Conservation (phyloP, 2,797 vertebrate genomes). For the Acanthornis magna region DNA sequence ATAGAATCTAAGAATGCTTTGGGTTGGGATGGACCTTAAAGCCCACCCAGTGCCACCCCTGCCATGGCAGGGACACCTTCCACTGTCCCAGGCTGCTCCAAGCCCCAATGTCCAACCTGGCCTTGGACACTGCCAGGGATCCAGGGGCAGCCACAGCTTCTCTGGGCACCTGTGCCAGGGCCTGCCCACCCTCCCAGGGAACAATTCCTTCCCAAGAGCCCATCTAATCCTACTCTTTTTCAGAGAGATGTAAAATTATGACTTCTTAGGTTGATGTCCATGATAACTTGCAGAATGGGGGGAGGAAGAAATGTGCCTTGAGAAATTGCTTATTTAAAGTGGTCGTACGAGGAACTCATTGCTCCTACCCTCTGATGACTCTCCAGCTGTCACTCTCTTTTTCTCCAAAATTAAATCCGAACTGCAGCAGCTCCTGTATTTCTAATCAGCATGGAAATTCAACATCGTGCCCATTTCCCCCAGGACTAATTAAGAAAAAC, state of each 20-base stretch:
- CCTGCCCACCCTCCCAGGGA: fast-evolving
- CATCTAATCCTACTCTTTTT: neutral
- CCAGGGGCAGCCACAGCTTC: neutral
- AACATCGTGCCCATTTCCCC: conserved; percentile 6
- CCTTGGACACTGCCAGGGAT: neutral
- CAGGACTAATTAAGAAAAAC: conserved; percentile 61
- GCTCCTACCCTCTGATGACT: neutral
- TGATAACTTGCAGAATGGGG: neutral
- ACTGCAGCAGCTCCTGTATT: neutral
- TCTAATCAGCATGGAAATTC: conserved; percentile 37
- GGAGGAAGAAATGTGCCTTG: neutral
- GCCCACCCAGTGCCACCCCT: neutral
- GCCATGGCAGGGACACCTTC: neutral
- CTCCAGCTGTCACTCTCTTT: neutral
- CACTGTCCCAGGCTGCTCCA: fast-evolving
- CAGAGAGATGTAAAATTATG: neutral
- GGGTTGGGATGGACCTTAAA: neutral
- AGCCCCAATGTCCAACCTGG: fast-evolving
- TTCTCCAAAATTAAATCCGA: neutral
- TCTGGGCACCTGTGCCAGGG: neutral
- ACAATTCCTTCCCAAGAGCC: fast-evolving
- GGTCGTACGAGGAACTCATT: neutral
- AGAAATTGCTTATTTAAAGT: neutral
- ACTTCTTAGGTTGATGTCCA: neutral
- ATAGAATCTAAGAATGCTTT: neutral